phyloP scores from a whole-genome alignment of 2,113 vertebrate genomes.

The Burhinus bistriatus region DNA sequence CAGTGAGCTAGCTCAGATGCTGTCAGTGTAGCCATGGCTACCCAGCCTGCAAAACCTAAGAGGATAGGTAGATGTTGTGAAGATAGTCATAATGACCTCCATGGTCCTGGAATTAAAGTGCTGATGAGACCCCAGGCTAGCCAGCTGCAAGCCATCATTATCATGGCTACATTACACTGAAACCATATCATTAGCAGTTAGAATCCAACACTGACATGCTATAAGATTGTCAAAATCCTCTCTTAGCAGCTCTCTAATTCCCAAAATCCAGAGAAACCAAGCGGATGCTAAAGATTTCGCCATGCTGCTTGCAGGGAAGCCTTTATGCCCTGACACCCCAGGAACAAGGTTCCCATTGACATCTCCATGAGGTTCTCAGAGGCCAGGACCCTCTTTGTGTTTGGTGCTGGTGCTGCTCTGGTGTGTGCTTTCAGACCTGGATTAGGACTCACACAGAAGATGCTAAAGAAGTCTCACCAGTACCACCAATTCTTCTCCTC shows the following conservation, averaged over 20 bases:
- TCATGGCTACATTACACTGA: neutral
- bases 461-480: neutral
- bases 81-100: neutral
- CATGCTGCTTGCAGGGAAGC: neutral
- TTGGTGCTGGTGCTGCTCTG: neutral
- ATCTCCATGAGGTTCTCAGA: neutral
- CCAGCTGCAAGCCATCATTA: neutral
- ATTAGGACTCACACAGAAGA: neutral
- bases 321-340: neutral
- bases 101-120: neutral
- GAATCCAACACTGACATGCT: rapidly evolving
- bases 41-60: neutral
- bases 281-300: neutral
- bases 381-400: neutral
- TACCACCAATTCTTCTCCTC: neutral
- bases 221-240: neutral
- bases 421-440: neutral
- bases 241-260: neutral
- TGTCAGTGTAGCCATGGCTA: neutral
- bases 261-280: neutral
- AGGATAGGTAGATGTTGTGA: neutral
- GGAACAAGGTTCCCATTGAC: neutral
- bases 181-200: neutral
- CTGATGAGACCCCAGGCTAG: neutral
- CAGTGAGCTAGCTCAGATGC: neutral